Conservation (phyloP, 2,797 vertebrate genomes). For the Sebastes paucispinis region DNA sequence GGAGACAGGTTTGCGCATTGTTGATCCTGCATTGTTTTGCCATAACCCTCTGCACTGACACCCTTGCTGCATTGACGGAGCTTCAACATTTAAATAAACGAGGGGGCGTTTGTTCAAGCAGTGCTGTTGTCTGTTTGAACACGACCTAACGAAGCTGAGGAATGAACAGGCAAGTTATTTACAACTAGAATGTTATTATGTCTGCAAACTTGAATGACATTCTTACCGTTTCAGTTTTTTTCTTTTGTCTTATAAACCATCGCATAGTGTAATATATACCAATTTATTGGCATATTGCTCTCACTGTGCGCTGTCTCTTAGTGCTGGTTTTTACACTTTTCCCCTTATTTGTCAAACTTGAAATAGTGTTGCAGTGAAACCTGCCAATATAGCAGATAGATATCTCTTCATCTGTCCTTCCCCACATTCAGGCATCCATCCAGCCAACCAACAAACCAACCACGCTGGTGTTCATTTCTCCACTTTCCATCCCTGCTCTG, state of each 20-base stretch:
- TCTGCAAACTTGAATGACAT: background rate
- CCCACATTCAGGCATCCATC: slow-evolving; percentile 21
- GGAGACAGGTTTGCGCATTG: background rate
- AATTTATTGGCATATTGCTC: background rate
- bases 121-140: background rate
- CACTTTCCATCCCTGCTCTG: slow-evolving; percentile 59
- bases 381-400: background rate
- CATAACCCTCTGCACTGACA: background rate
- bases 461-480: slow-evolving; percentile 55
- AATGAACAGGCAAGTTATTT: background rate
- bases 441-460: slow-evolving; percentile 19
- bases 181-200: background rate
- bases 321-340: background rate
- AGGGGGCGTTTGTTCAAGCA: background rate
- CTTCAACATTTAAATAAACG: background rate
- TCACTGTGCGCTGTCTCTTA: background rate
- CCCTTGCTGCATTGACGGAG: background rate
- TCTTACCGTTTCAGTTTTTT: background rate
- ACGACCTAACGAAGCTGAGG: background rate
- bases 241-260: background rate
- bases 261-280: background rate
- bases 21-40: background rate
- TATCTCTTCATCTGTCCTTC: slow-evolving; percentile 12
- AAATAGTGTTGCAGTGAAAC: slow-evolving; percentile 14
- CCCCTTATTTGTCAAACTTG: background rate